phyloP scores from a whole-genome alignment of 2,888 invertebrate genomes.

The Cepaea hortensis region DNA sequence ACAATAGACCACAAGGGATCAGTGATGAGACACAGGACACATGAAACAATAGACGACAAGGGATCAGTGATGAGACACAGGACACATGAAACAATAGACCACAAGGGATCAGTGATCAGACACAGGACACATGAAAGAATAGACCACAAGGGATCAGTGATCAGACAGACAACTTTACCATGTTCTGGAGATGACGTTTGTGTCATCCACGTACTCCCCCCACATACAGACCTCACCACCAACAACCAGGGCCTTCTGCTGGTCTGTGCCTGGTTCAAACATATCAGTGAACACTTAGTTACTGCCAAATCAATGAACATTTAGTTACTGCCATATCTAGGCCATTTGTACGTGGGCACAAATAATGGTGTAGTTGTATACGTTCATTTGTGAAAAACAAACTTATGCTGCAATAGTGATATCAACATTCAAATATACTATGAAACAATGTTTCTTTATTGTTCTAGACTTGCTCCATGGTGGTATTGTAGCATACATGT shows the following conservation, averaged over 20 bases:
- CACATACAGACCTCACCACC: constrained; percentile 96
- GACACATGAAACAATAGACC: neutral
- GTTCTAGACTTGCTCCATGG: no score
- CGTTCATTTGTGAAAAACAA: no score
- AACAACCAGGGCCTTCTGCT: constrained; percentile 82
- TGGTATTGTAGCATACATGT: no score
- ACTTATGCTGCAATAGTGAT: no score
- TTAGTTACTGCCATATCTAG: no score
- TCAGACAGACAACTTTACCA: constrained; percentile 62
- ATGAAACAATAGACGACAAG: neutral
- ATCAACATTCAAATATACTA: no score
- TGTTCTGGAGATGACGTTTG: constrained; percentile 68
- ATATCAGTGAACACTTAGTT: neutral
- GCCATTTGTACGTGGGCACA: no score
- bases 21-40: neutral
- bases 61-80: neutral
- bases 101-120: neutral
- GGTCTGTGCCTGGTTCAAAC: constrained; percentile 69
- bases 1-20: neutral
- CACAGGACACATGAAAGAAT: neutral
- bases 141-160: no score
- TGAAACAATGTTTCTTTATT: no score
- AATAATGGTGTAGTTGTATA: no score
- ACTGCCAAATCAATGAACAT: no score
- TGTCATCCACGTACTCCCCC: constrained; percentile 87